Conservation (phyloP, 2,797 vertebrate species). For the Tinamus major region DNA sequence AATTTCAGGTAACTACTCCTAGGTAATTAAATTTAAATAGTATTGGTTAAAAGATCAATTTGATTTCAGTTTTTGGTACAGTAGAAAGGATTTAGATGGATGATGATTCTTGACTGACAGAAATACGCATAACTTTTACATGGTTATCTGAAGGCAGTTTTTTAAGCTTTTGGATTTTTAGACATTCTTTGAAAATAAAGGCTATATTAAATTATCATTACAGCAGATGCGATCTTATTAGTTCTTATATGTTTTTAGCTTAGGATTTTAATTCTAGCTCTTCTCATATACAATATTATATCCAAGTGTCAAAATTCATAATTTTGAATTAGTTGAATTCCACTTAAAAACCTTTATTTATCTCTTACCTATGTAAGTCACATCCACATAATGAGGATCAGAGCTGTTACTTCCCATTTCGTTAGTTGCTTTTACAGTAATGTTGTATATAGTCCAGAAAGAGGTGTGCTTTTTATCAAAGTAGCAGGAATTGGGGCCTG, state of each 20-base stretch:
- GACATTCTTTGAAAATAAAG: neutral
- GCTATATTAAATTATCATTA: neutral
- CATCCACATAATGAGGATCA: slow-evolving; percentile 86
- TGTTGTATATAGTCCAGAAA: slow-evolving; percentile 90
- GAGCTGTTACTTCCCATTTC: slow-evolving; percentile 85
- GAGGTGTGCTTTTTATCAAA: slow-evolving; percentile 91
- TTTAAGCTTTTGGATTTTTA: slow-evolving; percentile 25
- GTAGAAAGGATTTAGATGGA: slow-evolving; percentile 4
- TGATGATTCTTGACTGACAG: neutral
- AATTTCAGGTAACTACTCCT: neutral
- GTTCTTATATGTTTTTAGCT: neutral
- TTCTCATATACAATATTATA: too few species aligned
- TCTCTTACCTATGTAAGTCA: slow-evolving; percentile 89
- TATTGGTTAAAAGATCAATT: slow-evolving; percentile 28
- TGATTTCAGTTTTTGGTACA: neutral
- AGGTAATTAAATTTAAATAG: neutral
- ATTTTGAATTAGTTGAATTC: neutral
- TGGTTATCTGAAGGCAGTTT: neutral
- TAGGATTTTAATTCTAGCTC: too few species aligned
- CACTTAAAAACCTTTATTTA: neutral
- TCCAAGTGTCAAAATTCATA: neutral
- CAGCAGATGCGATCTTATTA: neutral
- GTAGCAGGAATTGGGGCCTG: slow-evolving; percentile 91
- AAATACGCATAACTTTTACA: neutral
- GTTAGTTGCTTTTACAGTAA: slow-evolving; percentile 90